Base-by-base conservation (phyloP, 2,888 invertebrate genomes). In the Magallana nippona region DNA sequence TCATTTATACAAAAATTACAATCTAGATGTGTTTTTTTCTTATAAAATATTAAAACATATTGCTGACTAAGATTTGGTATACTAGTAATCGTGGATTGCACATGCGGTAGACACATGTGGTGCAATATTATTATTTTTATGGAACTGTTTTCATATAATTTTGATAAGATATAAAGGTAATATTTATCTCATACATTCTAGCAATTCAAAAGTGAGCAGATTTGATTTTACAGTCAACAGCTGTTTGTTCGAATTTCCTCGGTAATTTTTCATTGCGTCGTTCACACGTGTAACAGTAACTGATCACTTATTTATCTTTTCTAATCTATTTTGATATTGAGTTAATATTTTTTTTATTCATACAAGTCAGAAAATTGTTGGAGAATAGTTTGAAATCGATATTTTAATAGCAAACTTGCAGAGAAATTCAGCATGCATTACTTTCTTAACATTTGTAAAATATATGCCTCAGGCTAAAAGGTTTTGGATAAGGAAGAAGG, bases 81-180 rank as follows among this genome's bases (percentile, higher is more conserved):
- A 13, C 11, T 13, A n/a, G n/a, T n/a, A n/a, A n/a, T 63, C 13
- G 19, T 15, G 22, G 27, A 71, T 71, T 71, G 71, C 71, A 71
- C 71, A 71, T 71, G 71, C 71, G 27, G 71, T 71, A 11, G 71
- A 71, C 22, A 71, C 71, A 71, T 71, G 71, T 63, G 71, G 63
- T 22, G 63, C 1, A 27, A 27, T 22, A 15, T 15, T 1, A 22
- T 11, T 63, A 63, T 19, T 60, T 63, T 19, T 22, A 22, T 62
- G 19, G 8, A 1, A 10, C 13, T 44, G 8, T 44, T 44, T 44
- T 44, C 5, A 0, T 44, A 44, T 44, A 0, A 44, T 44, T n/a
- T 44, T 44, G 44, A 44, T 44, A 5, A 44, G 44, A 44, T 44
- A 44, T 44, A 44, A 44, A 44, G 44, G 44, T 44, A 27, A 27